phyloP scores from a whole-genome alignment of 2,888 invertebrate species.

The Polyommatus icarus region DNA sequence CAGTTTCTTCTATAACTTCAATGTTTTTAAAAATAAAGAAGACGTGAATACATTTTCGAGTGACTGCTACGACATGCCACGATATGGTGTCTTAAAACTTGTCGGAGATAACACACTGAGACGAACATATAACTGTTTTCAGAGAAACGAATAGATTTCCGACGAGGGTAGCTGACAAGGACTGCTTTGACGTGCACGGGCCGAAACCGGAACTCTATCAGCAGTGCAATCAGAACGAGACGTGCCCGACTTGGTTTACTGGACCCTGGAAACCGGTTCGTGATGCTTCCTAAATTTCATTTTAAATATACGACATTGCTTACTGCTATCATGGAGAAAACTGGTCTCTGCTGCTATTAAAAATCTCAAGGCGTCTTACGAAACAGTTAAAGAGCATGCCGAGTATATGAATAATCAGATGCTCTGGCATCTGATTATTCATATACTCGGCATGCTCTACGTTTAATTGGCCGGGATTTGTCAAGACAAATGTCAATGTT shows the following conservation, averaged over 20 bases:
- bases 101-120: background rate
- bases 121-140: conserved; percentile 29
- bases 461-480: too few relatives aligned
- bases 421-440: too few relatives aligned
- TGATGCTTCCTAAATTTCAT: conserved; percentile 6
- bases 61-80: background rate
- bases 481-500: too few relatives aligned
- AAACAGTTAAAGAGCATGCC: too few relatives aligned
- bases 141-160: conserved; percentile 68
- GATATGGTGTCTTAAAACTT: background rate
- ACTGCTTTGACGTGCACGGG: conserved; percentile 84
- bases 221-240: conserved; percentile 87
- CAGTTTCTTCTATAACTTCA: too few relatives aligned
- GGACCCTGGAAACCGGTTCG: conserved; percentile 95
- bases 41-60: background rate
- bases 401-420: too few relatives aligned
- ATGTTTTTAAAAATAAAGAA: too few relatives aligned
- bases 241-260: conserved; percentile 92
- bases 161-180: conserved; percentile 86
- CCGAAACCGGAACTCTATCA: conserved; percentile 85
- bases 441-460: too few relatives aligned
- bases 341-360: background rate
- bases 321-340: too few relatives aligned
- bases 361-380: background rate
- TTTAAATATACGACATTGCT: background rate